Evolutionary conservation across 2,113 vertebrate genomes (phyloP), one percentile per base, ranked within the genome.

Genomic region (Pseudolaguvia tuberculata): DNA sequence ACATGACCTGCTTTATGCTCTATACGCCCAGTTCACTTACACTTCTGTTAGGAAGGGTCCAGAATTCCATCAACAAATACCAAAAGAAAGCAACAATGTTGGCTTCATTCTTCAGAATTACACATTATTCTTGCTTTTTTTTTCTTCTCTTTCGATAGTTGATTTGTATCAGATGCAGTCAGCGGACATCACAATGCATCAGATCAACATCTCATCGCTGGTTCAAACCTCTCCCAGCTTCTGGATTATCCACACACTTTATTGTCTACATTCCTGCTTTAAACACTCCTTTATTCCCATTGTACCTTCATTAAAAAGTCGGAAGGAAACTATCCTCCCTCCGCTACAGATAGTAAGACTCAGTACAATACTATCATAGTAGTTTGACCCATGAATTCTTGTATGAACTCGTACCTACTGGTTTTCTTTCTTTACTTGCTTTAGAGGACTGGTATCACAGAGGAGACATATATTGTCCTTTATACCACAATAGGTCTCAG

Each of bases 391-490:
- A 23, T 56, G 14, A 27, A 27, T 27, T 10, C 10, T 35, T 35
- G 31, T 35, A 56, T 13, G n/a, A n/a, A n/a, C n/a, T n/a, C 53
- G 23, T 56, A 27, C 55, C 1, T 23, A 57, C 21, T 57, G 21
- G 23, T 23, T 5, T 18, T 58, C 25, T 27, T 27, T 17, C 12
- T 6, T 12, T 12, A 29, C 56, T 42, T 62, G 59, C 18, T 11
- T n/a, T 42, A 14, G 14, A 63, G n/a, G n/a, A 63, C 61, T 63
- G 39, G 61, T 35, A 35, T n/a, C n/a, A n/a, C n/a, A n/a, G n/a
- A n/a, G n/a, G n/a, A n/a, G n/a, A n/a, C n/a, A n/a, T n/a, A n/a
- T n/a, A n/a, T n/a, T n/a, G n/a, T n/a, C n/a, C n/a, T n/a, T n/a
- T n/a, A n/a, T n/a, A n/a, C n/a, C n/a, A n/a, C n/a, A n/a, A n/a